phyloP scores from a whole-genome alignment of 2,888 invertebrate species.

The Phengaris alcon region DNA sequence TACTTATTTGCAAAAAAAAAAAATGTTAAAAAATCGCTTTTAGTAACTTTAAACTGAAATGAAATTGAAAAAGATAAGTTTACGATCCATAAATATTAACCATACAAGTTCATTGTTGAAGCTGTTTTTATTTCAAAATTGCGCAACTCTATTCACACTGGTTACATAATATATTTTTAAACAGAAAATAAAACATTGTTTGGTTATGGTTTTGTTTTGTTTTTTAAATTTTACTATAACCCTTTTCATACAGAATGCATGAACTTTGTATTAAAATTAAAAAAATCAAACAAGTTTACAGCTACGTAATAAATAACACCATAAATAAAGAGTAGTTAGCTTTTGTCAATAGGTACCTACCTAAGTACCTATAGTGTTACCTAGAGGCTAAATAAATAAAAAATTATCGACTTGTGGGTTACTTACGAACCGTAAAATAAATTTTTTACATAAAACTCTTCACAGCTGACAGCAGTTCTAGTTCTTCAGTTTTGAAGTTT shows the following conservation, averaged over 20 bases:
- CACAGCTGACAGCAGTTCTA: no score
- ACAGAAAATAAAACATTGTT: constrained; percentile 7
- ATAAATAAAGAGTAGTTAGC: neutral
- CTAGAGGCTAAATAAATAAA: neutral
- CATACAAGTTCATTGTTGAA: constrained; percentile 15
- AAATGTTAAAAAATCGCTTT: neutral
- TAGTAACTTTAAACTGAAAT: neutral
- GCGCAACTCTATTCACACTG: neutral
- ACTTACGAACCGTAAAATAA: neutral
- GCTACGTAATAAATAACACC: neutral
- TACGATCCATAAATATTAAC: constrained; percentile 14
- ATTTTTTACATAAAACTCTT: no score
- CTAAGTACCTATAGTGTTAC: no score
- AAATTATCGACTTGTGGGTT: neutral
- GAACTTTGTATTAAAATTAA: neutral
- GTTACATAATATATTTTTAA: neutral
- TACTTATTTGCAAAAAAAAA: no score
- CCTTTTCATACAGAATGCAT: neutral
- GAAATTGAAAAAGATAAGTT: constrained; percentile 4
- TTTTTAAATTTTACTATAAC: neutral
- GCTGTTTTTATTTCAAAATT: constrained; percentile 12
- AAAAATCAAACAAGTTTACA: no score
- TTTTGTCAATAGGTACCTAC: neutral
- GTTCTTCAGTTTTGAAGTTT: no score
- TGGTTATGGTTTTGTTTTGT: no score